phyloP scores from a whole-genome alignment of 2,113 vertebrate species.

The Abramis brama region DNA sequence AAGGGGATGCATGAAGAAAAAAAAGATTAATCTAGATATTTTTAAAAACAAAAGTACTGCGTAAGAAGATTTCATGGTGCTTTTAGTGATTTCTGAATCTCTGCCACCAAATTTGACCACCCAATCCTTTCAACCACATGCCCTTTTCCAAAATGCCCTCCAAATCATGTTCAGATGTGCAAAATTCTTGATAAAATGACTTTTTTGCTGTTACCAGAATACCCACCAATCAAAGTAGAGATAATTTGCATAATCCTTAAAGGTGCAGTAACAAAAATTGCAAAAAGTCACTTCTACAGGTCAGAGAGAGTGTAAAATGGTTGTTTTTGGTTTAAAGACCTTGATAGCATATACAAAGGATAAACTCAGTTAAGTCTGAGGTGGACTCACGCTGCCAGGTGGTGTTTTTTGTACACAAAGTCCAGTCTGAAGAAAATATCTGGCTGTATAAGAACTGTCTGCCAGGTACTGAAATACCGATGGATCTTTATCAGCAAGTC shows the following conservation, averaged over 20 bases:
- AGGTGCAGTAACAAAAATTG: background rate
- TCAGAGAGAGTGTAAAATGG: background rate
- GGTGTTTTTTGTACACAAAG: constrained; percentile 88
- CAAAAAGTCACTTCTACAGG: background rate
- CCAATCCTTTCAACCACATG: too few relatives aligned
- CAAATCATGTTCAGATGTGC: background rate
- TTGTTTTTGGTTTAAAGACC: background rate
- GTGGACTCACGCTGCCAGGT: constrained; percentile 84
- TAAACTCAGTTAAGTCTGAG: background rate
- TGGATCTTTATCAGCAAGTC: constrained; percentile 88
- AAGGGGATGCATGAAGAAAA: background rate
- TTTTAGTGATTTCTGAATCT: background rate
- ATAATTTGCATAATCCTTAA: background rate
- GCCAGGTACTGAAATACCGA: constrained; percentile 93
- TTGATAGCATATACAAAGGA: background rate
- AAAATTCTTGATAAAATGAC: background rate
- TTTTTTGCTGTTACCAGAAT: too few relatives aligned
- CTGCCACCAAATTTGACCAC: background rate
- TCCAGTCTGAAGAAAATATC: constrained; percentile 92
- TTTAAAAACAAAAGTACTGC: too few relatives aligned
- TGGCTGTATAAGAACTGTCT: constrained; percentile 90
- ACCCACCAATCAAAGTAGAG: background rate
- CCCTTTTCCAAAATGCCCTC: too few relatives aligned
- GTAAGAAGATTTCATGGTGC: too few relatives aligned
- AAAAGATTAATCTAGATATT: too few relatives aligned